Evolutionary conservation across 2,888 invertebrate genomes (phyloP).

Genomic region (Lithophane semibrunnea): DNA sequence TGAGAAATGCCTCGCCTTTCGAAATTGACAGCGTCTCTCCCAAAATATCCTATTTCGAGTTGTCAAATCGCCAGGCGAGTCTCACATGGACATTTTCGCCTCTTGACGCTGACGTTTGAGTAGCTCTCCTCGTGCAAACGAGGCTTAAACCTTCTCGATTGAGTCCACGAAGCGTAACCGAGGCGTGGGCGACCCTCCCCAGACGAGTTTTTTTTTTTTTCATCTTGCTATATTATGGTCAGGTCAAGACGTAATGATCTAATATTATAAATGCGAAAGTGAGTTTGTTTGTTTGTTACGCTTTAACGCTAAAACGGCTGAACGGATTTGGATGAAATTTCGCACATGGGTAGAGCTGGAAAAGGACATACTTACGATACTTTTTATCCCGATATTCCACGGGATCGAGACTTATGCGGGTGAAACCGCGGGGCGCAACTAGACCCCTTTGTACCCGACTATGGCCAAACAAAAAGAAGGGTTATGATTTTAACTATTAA

Average conservation of each 20-base stretch:
- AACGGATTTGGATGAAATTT: no score
- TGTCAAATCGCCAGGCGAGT: background rate
- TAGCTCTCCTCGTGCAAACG: slow-evolving; percentile 1
- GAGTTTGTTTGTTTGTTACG: no score
- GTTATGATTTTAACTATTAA: background rate
- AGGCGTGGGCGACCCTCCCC: slow-evolving; percentile 46
- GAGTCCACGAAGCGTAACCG: slow-evolving; percentile 23
- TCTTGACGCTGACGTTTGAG: background rate
- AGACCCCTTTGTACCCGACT: no score
- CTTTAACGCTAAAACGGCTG: no score
- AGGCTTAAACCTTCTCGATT: slow-evolving; percentile 21
- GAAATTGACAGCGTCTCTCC: background rate
- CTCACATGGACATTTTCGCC: background rate
- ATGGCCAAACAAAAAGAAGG: no score
- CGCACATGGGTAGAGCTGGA: no score
- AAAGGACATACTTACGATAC: no score
- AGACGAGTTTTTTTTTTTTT: slow-evolving; percentile 27
- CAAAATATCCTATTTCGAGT: background rate
- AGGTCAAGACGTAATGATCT: background rate
- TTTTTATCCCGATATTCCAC: no score
- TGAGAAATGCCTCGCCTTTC: no score
- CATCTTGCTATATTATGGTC: slow-evolving; percentile 7
- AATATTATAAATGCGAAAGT: no score
- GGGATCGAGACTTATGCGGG: no score
- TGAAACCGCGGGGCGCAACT: no score